These are phyloP conservation scores for Frankliniella fusca DNA, from an alignment of 2,888 invertebrate species.

Conservation along the genomic window DNA sequence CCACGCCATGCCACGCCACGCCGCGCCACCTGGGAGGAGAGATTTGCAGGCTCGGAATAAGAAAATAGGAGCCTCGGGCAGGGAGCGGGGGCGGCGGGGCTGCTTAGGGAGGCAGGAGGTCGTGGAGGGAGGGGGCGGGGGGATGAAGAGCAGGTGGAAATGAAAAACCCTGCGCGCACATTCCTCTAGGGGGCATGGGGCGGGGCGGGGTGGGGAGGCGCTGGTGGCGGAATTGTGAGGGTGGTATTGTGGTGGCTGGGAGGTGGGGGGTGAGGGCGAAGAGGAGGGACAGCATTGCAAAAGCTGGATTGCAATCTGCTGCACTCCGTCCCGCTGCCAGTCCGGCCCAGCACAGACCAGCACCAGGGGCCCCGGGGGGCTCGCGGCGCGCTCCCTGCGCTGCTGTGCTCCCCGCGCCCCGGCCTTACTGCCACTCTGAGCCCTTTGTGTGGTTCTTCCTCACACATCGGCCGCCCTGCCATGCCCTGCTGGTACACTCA, in stretches of 20 bases:
- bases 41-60: not conserved
- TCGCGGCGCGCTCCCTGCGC: not conserved
- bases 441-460: not conserved
- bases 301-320: not conserved
- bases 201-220: not conserved
- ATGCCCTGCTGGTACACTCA: not conserved
- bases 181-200: not conserved
- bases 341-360: too few species aligned
- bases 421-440: not conserved
- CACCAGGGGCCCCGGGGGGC: too few species aligned
- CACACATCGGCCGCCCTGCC: not conserved
- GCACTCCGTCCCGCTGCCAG: not conserved
- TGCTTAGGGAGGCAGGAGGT: not conserved
- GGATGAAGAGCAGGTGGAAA: not conserved
- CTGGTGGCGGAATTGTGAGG: not conserved
- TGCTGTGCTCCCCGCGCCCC: not conserved
- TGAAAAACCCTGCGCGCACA: constrained; percentile 9
- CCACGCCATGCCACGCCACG: not conserved
- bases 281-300: not conserved
- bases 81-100: not conserved
- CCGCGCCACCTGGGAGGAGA: not conserved
- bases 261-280: not conserved
- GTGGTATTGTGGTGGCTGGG: not conserved
- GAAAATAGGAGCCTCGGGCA: not conserved
- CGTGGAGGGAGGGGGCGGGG: not conserved